Evolutionary conservation across 2,888 invertebrate species (phyloP), one percentile per base, ranked within the genome.

Genomic region (Archips xylosteana): DNA sequence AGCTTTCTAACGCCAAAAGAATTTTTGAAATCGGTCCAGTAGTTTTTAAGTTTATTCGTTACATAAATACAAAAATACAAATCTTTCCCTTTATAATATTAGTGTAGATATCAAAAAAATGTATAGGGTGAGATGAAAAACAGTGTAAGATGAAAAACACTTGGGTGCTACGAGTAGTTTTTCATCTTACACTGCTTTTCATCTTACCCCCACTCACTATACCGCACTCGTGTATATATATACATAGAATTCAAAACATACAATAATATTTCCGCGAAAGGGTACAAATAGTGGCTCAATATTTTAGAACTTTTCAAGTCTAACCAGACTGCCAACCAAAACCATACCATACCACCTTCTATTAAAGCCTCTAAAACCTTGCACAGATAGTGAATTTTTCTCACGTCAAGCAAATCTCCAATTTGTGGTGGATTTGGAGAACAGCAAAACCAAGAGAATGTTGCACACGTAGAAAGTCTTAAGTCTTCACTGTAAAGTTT

Each of bases 371-470:
- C 49, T 49, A 64, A 34, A 5, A 49, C 67, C 36, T 72, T 32
- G 42, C 10, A 13, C 32, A 12, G 12, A 9, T 0, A 45, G 60
- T 54, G 61, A 65, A 61, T 74, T 65, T 74, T 65, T 69, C 70
- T 61, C 36, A 75, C 76, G 79, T 76, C 76, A 78, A 70, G 82
- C 66, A 83, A 84, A 83, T 83, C 81, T 84, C 82, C 87, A 88
- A 87, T 87, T 87, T 88, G 79, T 49, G 63, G 57, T 34, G 76
- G 76, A 73, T 87, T 85, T 84, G 77, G 71, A 75, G 82, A 85
- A 63, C 23, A 57, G 57, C 32, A 57, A 32, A 57, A 32, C 57
- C 57, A 57, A 9, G 32, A 32, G 12, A 57, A 3, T 10, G 2
- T 12, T 57, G 9, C 57, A 57, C 57, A 32, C 32, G 12, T 32